phyloP scores from a whole-genome alignment of 2,797 vertebrate genomes.

The Etheostoma nigrum region DNA sequence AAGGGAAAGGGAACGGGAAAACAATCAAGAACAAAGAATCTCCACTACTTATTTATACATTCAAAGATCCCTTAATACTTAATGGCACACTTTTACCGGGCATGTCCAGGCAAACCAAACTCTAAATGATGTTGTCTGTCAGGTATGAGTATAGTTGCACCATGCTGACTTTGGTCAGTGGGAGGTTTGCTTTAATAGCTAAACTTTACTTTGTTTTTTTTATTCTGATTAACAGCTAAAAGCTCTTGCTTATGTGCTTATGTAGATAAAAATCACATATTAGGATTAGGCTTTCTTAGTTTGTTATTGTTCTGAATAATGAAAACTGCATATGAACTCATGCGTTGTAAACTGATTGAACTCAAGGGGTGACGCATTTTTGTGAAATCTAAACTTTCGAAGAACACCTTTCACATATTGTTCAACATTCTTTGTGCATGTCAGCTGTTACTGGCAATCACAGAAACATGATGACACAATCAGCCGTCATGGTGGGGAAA shows the following conservation, averaged over 20 bases:
- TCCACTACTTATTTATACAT: background rate
- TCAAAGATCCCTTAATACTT: background rate
- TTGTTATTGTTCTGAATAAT: constrained; percentile 11
- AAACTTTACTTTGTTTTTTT: background rate
- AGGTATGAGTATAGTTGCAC: background rate
- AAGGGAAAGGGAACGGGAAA: background rate
- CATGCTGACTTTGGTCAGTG: background rate
- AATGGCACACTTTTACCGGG: background rate
- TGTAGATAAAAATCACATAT: background rate
- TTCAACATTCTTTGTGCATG: background rate
- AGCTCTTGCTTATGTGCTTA: background rate
- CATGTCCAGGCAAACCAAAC: constrained; percentile 13
- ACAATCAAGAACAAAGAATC: background rate
- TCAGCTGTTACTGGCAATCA: constrained; percentile 10
- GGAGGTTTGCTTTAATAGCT: background rate
- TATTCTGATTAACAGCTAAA: background rate
- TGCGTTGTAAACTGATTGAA: background rate
- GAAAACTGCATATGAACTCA: background rate
- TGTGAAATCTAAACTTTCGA: background rate
- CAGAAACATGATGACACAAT: constrained; percentile 18
- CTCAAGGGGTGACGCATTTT: too few relatives aligned
- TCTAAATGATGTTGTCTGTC: background rate
- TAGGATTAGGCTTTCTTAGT: background rate
- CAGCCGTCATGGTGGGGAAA: background rate
- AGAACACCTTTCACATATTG: background rate